These are phyloP conservation scores for Camponotus floridanus DNA, from an alignment of 1,140 invertebrate species.

Conservation along the genomic window DNA sequence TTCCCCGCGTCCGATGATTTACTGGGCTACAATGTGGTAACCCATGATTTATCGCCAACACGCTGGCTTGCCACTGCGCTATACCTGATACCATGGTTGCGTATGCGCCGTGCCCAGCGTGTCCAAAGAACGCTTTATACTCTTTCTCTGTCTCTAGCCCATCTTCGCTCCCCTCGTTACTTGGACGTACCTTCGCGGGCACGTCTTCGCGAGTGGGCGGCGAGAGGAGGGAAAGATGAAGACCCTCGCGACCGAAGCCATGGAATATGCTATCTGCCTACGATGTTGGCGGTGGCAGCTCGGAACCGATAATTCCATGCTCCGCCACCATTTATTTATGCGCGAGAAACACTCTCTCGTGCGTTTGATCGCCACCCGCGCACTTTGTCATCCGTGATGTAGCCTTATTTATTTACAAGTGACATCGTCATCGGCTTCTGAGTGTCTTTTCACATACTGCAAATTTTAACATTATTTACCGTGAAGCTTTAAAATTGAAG, in stretches of 20 bases:
- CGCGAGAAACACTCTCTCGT: conserved; percentile 58
- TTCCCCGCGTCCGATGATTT: conserved; percentile 88
- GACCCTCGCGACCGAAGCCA: conserved; percentile 66
- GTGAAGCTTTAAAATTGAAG: not conserved
- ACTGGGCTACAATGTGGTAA: conserved; percentile 90
- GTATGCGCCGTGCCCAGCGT: conserved; percentile 80
- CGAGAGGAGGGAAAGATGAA: conserved; percentile 71
- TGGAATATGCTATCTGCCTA: conserved; percentile 66
- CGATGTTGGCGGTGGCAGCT: conserved; percentile 64
- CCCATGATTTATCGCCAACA: conserved; percentile 89
- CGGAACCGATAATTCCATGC: conserved; percentile 67
- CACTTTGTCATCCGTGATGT: conserved; percentile 68
- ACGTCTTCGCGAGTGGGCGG: conserved; percentile 67
- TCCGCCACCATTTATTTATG: conserved; percentile 71
- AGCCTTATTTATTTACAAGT: conserved; percentile 11
- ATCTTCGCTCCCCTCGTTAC: conserved; percentile 51
- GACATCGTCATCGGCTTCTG: not conserved
- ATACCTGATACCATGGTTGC: conserved; percentile 81
- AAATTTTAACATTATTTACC: conserved; percentile 3
- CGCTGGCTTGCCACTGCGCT: conserved; percentile 83
- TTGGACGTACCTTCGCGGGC: conserved; percentile 60
- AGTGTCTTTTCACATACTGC: not conserved
- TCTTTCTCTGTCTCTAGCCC: conserved; percentile 72
- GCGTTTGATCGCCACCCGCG: conserved; percentile 42
- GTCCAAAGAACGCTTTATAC: conserved; percentile 78